Evolutionary conservation across 1,140 invertebrate genomes (phyloP).

Genomic region (Arion vulgaris): DNA sequence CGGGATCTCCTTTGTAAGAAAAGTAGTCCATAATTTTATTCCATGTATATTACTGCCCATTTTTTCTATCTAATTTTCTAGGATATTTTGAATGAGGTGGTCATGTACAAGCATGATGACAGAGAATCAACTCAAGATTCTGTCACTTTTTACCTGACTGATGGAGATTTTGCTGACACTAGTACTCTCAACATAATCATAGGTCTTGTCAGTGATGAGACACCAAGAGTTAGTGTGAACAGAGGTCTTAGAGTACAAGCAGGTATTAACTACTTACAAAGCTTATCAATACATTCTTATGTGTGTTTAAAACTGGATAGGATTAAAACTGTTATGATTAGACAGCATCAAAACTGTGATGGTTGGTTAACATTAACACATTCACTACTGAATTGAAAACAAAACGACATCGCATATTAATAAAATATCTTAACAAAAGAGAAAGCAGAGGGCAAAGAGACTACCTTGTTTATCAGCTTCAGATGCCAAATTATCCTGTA

Average conservation of each 20-base stretch:
- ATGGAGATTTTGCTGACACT: slow-evolving; percentile 67
- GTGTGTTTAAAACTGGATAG: neutral
- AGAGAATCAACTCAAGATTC: slow-evolving; percentile 66
- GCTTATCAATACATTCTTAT: neutral
- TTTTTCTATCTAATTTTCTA: slow-evolving; percentile 38
- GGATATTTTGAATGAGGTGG: slow-evolving; percentile 64
- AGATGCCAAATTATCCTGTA: too few species aligned
- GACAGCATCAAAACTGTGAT: too few species aligned
- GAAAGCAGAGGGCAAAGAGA: too few species aligned
- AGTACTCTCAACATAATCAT: slow-evolving; percentile 67
- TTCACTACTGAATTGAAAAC: too few species aligned
- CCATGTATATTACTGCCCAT: too few species aligned
- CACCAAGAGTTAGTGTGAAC: slow-evolving; percentile 71
- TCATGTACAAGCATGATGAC: slow-evolving; percentile 71
- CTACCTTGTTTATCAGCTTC: too few species aligned
- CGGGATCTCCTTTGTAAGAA: too few species aligned
- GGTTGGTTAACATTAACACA: too few species aligned
- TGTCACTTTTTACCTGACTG: slow-evolving; percentile 66
- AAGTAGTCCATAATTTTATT: slow-evolving; percentile 41
- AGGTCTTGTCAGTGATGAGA: slow-evolving; percentile 72
- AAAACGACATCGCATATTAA: too few species aligned
- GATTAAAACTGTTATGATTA: too few species aligned
- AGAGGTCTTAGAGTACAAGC: slow-evolving; percentile 67
- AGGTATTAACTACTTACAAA: slow-evolving; percentile 51
- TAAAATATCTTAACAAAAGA: too few species aligned